These are phyloP conservation scores for Agonopterix subpropinquella DNA, from an alignment of 2,888 invertebrate species.

Conservation along the genomic window DNA sequence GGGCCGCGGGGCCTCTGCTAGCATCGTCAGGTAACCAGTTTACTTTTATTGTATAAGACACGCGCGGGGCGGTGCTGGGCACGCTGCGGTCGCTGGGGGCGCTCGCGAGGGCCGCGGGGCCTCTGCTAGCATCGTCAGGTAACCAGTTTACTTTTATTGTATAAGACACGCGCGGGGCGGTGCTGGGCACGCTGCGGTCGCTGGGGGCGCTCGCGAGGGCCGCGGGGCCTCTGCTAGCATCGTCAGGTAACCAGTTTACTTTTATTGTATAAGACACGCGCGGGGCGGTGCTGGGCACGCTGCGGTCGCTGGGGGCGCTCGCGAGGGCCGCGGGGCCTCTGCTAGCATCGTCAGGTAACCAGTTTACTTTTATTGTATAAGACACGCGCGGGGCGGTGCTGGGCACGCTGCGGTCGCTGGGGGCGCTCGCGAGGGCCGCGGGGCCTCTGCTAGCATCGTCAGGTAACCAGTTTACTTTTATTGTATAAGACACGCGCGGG, in stretches of 20 bases:
- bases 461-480: conserved; percentile 69
- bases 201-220: conserved; percentile 96
- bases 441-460: conserved; percentile 93
- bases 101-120: conserved; percentile 93
- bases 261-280: too few relatives aligned
- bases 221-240: conserved; percentile 91
- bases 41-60: too few relatives aligned
- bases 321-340: conserved; percentile 95
- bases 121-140: conserved; percentile 91
- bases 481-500: conserved; percentile 93
- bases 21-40: conserved; percentile 83
- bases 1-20: conserved; percentile 93
- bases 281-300: conserved; percentile 94
- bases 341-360: conserved; percentile 86
- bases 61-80: conserved; percentile 95
- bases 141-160: conserved; percentile 14
- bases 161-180: conserved; percentile 92
- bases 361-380: too few relatives aligned
- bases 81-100: conserved; percentile 96
- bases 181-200: conserved; percentile 95
- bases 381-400: conserved; percentile 94
- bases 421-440: conserved; percentile 93
- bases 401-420: conserved; percentile 95
- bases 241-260: conserved; percentile 77
- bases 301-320: conserved; percentile 94